Base-by-base conservation (phyloP, 1,140 invertebrate genomes). In the Stratiolaelaps scimitus region DNA sequence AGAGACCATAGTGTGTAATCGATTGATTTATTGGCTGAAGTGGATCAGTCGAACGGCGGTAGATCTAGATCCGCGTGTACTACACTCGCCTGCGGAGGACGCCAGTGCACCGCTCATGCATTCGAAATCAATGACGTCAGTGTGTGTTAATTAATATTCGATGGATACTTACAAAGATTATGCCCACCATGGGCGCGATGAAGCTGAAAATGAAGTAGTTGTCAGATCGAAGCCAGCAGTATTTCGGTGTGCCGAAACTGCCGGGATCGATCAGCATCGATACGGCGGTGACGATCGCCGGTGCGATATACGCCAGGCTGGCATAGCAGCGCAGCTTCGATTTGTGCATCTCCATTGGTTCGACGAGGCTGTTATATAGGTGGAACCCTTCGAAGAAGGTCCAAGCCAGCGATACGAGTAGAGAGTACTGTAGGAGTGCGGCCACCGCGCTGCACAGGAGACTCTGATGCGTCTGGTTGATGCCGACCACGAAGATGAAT, bases 341-440 rank as follows among this genome's bases (percentile, higher is more conserved):
- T 69, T 86, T 85, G 76, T 91, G 88, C 19, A 85, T 84, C 76
- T 94, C 89, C 78, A 93, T 94, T 65, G 93, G 89, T 78, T 94
- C 88, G 70, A 94, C 87, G 68, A 94, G 80, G 87, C 93, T 92
- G 43, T 92, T 85, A 80, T 95, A 94, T 7, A 95, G 79, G 77
- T 95, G 91, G 75, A 93, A 89, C 67, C 90, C 89, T 87, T 81
- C 72, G 76, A 78, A 71, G 65, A 75, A 70, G 67, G 70, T 95
- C 94, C 94, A 98, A 65, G 87, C 84, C 76, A 97, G 96, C 43
- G 92, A 85, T 67, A 88, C 87, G 64, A 97, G 80, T 77, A 97
- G 94, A 78, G 95, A 89, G 78, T 89, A 96, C 76, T 98, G 93
- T 26, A 97, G 77, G 30, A 92, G 77, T 28, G 87, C 87, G 68